Conservation (phyloP, 2,797 vertebrate species). For the Lutjanus campechanus region DNA sequence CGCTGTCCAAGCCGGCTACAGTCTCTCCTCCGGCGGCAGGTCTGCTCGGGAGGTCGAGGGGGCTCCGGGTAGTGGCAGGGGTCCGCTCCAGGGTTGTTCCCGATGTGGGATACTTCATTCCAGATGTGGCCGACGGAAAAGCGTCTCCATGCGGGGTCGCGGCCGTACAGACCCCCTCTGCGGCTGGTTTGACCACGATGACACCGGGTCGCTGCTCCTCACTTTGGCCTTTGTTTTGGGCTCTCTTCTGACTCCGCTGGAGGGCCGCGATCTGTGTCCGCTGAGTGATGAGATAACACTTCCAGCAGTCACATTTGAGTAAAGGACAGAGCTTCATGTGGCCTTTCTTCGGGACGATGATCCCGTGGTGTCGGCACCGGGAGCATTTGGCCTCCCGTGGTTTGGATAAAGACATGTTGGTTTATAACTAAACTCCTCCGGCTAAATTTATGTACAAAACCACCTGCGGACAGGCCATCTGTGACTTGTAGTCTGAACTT, state of each 20-base stretch:
- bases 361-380: slow-evolving; percentile 80
- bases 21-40: not conserved
- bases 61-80: accelerated
- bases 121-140: not conserved
- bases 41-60: not conserved
- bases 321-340: slow-evolving; percentile 57
- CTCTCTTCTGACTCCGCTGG: slow-evolving; percentile 48
- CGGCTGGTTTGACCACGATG: too few species aligned
- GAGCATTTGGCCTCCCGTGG: slow-evolving; percentile 67
- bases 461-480: not conserved
- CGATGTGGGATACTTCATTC: accelerated
- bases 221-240: accelerated
- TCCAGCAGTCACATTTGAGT: slow-evolving; percentile 39
- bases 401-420: slow-evolving; percentile 56
- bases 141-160: not conserved
- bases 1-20: accelerated
- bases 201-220: not conserved
- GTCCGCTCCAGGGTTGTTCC: accelerated
- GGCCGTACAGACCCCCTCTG: too few species aligned
- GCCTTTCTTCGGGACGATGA: slow-evolving; percentile 71
- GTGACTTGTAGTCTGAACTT: slow-evolving; percentile 1
- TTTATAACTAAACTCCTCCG: too few species aligned
- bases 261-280: slow-evolving; percentile 40
- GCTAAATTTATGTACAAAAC: not conserved
- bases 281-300: slow-evolving; percentile 35